Base-by-base conservation (phyloP, 1,140 invertebrate genomes). In the Nephotettix cincticeps region DNA sequence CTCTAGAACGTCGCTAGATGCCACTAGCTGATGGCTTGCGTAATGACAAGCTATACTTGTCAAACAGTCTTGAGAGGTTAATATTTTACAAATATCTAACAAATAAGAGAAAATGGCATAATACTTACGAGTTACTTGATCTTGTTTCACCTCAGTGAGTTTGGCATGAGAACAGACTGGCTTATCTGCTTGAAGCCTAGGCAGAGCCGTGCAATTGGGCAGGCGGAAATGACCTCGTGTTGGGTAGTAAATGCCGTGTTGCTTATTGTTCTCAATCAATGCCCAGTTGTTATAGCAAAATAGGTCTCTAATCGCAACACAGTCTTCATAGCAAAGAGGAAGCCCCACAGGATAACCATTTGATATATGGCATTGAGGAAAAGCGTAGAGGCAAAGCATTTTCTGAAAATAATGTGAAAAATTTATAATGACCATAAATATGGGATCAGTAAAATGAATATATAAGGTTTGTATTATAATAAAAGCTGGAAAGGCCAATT, bases 281-380 rank as follows among this genome's bases (percentile, higher is more conserved):
- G 92, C 89, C 95, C 95, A 97, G 77, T 97, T 92, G 77, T 92
- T 93, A 79, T 94, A 95, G 82, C 96, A 98, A 81, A 97, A 93
- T 74, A 94, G 87, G 77, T 94, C 88, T 78, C 90, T 89, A 3
- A 96, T 91, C 28, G 94, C 95, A 76, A 93, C 88, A 79, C 96
- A 98, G 78, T 97, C 95, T 86, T 98, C 94, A 75, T 93, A 94
- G 84, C 92, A 97, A 13, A 95, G 80, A 19, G 93, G 92, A 70
- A 94, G 80, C 28, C 81, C 82, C 17, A 81, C 76, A 51, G 85
- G 76, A 45, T 84, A 86, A 14, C 80, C 82, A 68, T 87, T 85
- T 74, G 86, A 85, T 75, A 89, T 79, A 45, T 88, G 83, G 79
- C 96, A 98, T 77, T 92, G 88, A 2, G 95, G 95, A 83, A 97